Base-by-base conservation (phyloP, 2,888 invertebrate species). In the Mayetiola destructor region DNA sequence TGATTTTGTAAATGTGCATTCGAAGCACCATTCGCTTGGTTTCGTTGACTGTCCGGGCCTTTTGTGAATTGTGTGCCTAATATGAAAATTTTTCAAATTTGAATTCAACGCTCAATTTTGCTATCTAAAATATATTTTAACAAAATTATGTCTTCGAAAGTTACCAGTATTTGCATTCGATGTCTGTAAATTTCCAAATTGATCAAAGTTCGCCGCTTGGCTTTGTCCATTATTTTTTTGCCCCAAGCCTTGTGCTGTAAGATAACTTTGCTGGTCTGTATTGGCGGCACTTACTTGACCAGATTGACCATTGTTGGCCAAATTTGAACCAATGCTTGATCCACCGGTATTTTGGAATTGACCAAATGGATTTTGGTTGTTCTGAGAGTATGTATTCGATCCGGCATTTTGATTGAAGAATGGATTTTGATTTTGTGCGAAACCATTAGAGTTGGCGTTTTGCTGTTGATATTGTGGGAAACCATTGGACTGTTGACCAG, bases 271-370 rank as follows among this genome's bases (percentile, higher is more conserved):
- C 12, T 69, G 67, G 12, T 66, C 66, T 1, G 67, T 67, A 59
- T 71, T 71, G 8, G 71, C 68, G 1, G 70, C 66, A 61, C 67
- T 68, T 14, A 70, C 58, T 59, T 71, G 70, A 1, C 70, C 71
- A 3, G 67, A 65, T 56, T 60, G 62, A 20, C 70, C 70, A 57
- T 70, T 67, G 23, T 61, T 56, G 2, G 68, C 69, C n/a, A 71
- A 36, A 39, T 71, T 71, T 0, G 70, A 68, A 12, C 36, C 61
- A 36, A 69, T 68, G 60, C 70, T 68, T 14, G 70, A 69, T 23
- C 66, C 68, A n/a, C 66, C 67, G n/a, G 64, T 67, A 12, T 66
- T 61, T 21, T 64, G 64, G 36, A 60, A 62, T 1, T 59, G 12
- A 2, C 67, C 67, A 21, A 60, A 55, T 32, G 59, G 56, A 54